These are phyloP conservation scores for Pseudomyrmex cubaensis DNA, from an alignment of 1,140 invertebrate genomes.

Conservation along the genomic window DNA sequence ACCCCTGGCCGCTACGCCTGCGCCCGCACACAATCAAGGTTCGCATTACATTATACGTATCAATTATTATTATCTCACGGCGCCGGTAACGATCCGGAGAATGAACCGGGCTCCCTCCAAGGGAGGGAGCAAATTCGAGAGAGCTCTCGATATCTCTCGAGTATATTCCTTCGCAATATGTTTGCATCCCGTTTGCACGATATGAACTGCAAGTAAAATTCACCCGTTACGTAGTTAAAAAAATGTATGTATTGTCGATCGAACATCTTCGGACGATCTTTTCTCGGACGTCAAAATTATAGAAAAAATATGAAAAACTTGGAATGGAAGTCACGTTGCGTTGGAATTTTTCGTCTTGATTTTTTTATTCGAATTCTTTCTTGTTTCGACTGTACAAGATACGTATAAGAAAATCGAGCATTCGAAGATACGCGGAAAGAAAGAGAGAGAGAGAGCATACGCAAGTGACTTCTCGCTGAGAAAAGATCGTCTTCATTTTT, in stretches of 20 bases:
- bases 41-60: slow-evolving; percentile 40
- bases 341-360: neutral
- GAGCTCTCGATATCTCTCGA: neutral
- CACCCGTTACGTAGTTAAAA: neutral
- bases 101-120: neutral
- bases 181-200: neutral
- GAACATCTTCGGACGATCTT: neutral
- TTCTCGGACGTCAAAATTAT: neutral
- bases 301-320: too few relatives aligned
- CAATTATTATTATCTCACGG: slow-evolving; percentile 25
- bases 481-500: neutral
- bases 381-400: neutral
- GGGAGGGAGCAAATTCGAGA: too few relatives aligned
- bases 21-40: slow-evolving; percentile 85
- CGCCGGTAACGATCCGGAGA: slow-evolving; percentile 1
- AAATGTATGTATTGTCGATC: neutral
- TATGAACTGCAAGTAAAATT: too few relatives aligned
- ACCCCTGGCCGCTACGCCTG: slow-evolving; percentile 84
- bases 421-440: neutral
- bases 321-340: too few relatives aligned
- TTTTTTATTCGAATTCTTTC: neutral
- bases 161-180: neutral
- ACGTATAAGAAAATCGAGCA: neutral
- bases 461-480: neutral
- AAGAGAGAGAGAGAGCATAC: neutral